Percentiles rank a stretch among this genome's conserved stretches.
These are phyloP conservation scores for Tychaedon coryphoeus DNA, from an alignment of 2,113 vertebrate genomes.

Conservation along the genomic window DNA sequence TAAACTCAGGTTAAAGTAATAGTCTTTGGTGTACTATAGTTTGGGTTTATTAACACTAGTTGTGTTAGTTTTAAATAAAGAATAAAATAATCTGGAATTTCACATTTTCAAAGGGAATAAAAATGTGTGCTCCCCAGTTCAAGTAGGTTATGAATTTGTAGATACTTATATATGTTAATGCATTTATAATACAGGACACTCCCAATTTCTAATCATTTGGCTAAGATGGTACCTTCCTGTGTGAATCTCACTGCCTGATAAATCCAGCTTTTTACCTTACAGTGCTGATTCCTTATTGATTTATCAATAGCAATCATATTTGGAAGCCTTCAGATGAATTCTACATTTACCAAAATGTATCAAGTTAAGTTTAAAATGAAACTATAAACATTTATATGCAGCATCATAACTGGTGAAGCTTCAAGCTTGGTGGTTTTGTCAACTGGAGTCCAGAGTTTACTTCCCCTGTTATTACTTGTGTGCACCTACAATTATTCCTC, in stretches of 20 bases:
- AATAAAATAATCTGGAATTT: neutral
- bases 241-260: neutral
- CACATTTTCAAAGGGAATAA: neutral
- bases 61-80: neutral
- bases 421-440: neutral
- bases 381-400: neutral
- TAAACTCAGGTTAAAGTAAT: neutral
- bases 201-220: neutral
- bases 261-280: neutral
- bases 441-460: neutral
- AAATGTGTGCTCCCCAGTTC: neutral
- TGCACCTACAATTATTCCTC: neutral
- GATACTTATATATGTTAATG: neutral
- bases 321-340: neutral
- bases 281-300: neutral
- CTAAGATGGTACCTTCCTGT: neutral
- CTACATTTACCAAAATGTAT: neutral
- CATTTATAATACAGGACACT: neutral
- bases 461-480: neutral
- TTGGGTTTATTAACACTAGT: neutral
- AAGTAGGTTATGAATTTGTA: neutral
- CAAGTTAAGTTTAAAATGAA: neutral
- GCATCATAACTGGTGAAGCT: neutral
- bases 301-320: neutral
- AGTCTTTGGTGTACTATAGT: neutral